A percentile compares a stretch with the other conserved stretches of the same genome.
Conservation (phyloP, 2,113 vertebrate species). For the Vireo altiloquus region DNA sequence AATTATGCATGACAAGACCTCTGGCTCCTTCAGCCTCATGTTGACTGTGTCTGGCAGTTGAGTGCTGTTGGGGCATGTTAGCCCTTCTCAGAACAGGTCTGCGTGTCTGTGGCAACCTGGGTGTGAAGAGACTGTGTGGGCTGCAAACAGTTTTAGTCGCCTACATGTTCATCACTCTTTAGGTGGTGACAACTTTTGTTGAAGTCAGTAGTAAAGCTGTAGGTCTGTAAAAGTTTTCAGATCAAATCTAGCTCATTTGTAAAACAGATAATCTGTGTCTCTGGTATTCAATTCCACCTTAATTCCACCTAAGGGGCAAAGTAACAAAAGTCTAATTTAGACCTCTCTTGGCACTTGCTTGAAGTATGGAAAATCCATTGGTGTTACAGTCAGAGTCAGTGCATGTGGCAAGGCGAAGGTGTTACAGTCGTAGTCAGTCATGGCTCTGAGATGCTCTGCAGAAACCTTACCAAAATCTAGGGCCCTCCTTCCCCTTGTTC, state of each 20-base stretch:
- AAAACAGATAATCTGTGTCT: not conserved
- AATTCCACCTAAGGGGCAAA: not conserved
- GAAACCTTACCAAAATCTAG: not conserved
- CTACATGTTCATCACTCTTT: not conserved
- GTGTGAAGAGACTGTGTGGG: constrained; percentile 13
- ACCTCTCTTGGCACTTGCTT: not conserved
- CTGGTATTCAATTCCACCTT: not conserved
- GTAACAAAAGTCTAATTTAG: not conserved
- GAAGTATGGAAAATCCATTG: not conserved
- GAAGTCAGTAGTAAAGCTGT: not conserved
- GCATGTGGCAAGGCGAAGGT: not conserved
- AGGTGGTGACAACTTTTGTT: not conserved
- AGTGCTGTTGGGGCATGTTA: not conserved
- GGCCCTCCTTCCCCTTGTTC: not conserved
- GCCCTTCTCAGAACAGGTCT: not conserved
- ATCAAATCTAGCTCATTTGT: not conserved
- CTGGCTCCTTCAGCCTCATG: not conserved
- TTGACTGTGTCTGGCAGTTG: not conserved
- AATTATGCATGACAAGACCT: not conserved
- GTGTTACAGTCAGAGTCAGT: not conserved
- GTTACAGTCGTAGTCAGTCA: not conserved
- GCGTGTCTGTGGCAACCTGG: not conserved
- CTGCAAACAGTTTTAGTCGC: not conserved
- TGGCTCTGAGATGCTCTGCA: not conserved
- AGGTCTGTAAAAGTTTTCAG: not conserved